Evolutionary conservation across 2,797 vertebrate genomes (phyloP), one percentile per base, ranked within the genome.

Genomic region (Micrastur ruficollis): DNA sequence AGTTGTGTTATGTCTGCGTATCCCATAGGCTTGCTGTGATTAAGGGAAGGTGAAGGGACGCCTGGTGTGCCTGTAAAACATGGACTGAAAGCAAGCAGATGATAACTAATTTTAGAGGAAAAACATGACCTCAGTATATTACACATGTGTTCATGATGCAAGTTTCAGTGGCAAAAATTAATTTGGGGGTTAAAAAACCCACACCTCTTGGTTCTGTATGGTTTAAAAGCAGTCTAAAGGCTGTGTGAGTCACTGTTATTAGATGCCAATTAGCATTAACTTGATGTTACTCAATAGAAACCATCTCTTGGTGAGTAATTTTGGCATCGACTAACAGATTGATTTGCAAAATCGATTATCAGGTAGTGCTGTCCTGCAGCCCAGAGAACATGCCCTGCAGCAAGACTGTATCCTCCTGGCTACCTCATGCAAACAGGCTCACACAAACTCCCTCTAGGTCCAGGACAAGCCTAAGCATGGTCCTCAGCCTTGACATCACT

Each of bases 101-200:
- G 58, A 50, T 66, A 76, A 67, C 61, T 79, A 32, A 56, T 74
- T 91, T 52, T 50, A 71, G 80, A 91, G 81, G 53, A 31, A 58
- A 87, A 84, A 22, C 16, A 11, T 44, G 66, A 34, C 59, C 36
- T 71, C 61, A 38, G 6, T 81, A 27, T 32, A 11, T 3, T 23
- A 11, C 67, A 66, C 89, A 78, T 70, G 85, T 94, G 59, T 62
- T 83, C 31, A 6, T 65, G 71, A 94, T 79, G 89, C 83, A 88
- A 90, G 72, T 52, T 80, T 47, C 74, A 49, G 86, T 78, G 94
- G 84, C 86, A 95, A 89, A 91, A 68, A 75, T 44, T 47, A 34
- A 22, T 92, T 80, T 68, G 31, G 79, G 59, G 58, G 49, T 80
- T 71, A 90, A 94, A 92, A 44, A 25, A 29, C 1, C 2, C 36